Evolutionary conservation across 2,888 invertebrate species (phyloP), one percentile per base, ranked within the genome.

Genomic region (Andrena hattorfiana): DNA sequence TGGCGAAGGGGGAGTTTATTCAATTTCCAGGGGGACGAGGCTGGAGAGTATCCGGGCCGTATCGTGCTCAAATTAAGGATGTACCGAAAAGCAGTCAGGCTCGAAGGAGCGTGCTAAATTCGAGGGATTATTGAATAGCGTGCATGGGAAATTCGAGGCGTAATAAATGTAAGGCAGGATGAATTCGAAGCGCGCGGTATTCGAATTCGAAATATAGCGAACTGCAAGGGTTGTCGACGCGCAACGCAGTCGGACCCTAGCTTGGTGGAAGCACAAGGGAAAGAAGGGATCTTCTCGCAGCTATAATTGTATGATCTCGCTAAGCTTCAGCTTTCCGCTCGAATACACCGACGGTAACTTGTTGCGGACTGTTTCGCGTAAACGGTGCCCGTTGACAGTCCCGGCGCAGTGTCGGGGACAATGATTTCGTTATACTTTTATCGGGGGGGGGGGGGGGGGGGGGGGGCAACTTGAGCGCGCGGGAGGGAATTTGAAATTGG

Each of bases 401-500:
- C 48, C 26, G 13, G 1, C 5, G 8, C n/a, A 13, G n/a, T n/a
- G 10, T 4, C 62, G 10, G 35, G 13, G 13, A 56, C 62, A 51
- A 56, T 59, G 48, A 69, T 69, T 69, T 13, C 20, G 62, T 64
- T 42, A 20, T 20, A 62, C 66, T 56, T 64, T 63, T 32, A 66
- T 66, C 49, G 77, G 23, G 48, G 64, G 42, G 20, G 13, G 64
- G 42, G 20, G 13, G 64, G 42, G 20, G n/a, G n/a, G n/a, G n/a
- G n/a, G n/a, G 64, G 42, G 20, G 13, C 62, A 49, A 78, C 48
- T 60, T 70, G 28, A 28, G 7, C 13, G 26, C 2, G 49, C 56
- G n/a, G 20, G 54, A 72, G 63, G 23, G 48, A 80, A 72, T 81
- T 81, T 81, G 74, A 80, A 80, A 81, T 79, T 81, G 80, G 64